Evolutionary conservation across 1,140 invertebrate species (phyloP), one percentile per base, ranked within the genome.

Genomic region (Babylonia areolata): DNA sequence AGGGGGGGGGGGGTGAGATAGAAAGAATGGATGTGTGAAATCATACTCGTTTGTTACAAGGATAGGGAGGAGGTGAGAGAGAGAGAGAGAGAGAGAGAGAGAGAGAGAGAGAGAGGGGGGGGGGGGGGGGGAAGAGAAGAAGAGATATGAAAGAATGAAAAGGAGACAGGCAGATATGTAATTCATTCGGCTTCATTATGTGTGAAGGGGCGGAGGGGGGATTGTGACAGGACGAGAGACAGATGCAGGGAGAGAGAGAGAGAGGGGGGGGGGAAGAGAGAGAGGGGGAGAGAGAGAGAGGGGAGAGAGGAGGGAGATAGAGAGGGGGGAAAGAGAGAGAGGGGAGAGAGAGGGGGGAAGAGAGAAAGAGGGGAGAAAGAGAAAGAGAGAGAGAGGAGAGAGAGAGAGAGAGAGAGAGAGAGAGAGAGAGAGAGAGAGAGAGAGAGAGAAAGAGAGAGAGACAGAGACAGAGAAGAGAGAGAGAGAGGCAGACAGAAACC

Each of bases 231-330:
- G 35, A 31, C 31, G 71, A 73, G 71, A 73, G 71, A 73, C n/a
- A 73, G 71, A 73, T 23, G 35, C n/a, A 73, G 71, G 35, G 71
- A 73, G 71, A 73, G 71, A 73, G 71, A 73, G 31, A 73, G 71
- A 73, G 31, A 73, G 71, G 35, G 71, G 35, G 71, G 35, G 71
- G 35, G 71, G 35, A 31, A 73, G 71, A 73, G 71, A 73, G 71
- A 73, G 71, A 73, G 71, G 35, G 71, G 35, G n/a, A 31, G 58
- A 23, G 23, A 23, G 71, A 35, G 5, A 35, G 5, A 17, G 31
- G 31, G 35, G 71, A 73, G 71, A 73, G n/a, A 73, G 71, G 35
- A 5, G 17, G 71, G 6, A 31, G 35, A 31, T 33, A 31, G 35
- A 5, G 5, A 31, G 35, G n/a, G 31, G n/a, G 35, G n/a, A 9